Base-by-base conservation (phyloP, 2,113 vertebrate species). In the Strix uralensis region DNA sequence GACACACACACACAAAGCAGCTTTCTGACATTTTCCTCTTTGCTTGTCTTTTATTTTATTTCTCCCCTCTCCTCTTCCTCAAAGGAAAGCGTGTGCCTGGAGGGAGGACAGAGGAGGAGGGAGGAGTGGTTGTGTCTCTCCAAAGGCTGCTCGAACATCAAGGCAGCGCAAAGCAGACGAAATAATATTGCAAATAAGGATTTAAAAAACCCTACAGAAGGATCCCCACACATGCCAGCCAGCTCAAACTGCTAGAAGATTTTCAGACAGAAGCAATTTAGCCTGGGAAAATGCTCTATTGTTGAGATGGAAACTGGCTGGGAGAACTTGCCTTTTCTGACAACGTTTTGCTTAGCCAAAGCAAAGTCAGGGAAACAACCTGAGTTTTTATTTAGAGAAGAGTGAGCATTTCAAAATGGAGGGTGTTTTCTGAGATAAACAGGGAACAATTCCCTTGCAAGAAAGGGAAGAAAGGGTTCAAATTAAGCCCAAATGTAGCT, bases 1-100 rank as follows among this genome's bases (percentile, higher is more conserved):
- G 96, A 97, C 95, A 88, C 87, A 3, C 95, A 62, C 86, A 91
- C 81, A 87, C 89, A 96, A 95, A 97, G 92, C 95, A 77, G 97
- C 96, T 97, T 97, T 95, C 96, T 96, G 97, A 97, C 96, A 91
- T 95, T 95, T 95, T 95, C 95, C 94, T 96, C 96, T 96, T 92
- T 95, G 96, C 94, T 91, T 75, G 92, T 95, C 96, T 97, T 94
- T 95, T 96, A 90, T 96, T 94, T 86, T 88, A 13, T 63, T 92
- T 72, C 88, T 92, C 92, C 87, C 94, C 63, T 92, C 86, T 87
- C 94, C 94, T 92, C 90, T 90, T 93, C 84, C 95, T 97, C 94
- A 95, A 94, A 96, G 95, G 73, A 14, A 91, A 96, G 97, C 54
- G 88, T 91, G 95, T 95, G 96, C 95, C 95, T 95, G 95, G 92